Evolutionary conservation across 1,140 invertebrate species (phyloP).

Genomic region (Euborellia annulipes): DNA sequence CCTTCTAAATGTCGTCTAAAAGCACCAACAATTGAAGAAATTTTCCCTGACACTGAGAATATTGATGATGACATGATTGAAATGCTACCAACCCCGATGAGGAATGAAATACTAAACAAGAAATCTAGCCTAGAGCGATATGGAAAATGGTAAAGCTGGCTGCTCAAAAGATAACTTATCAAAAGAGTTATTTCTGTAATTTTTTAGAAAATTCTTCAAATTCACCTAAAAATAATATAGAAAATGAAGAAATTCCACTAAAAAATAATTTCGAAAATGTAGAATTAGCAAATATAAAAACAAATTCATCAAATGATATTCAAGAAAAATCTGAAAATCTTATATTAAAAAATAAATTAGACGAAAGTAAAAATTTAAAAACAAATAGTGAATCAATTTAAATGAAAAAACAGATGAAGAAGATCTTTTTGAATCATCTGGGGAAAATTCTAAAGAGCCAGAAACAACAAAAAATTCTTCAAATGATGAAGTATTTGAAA

Average conservation of each 20-base stretch:
- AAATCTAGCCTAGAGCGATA: neutral
- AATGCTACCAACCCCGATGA: neutral
- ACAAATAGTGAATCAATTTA: conserved; percentile 22
- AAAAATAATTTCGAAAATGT: neutral
- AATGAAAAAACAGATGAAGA: conserved; percentile 17
- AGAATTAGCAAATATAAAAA: neutral
- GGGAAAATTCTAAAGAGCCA: neutral
- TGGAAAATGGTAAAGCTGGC: neutral
- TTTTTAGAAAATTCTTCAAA: neutral
- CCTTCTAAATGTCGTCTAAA: neutral
- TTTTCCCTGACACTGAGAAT: no score
- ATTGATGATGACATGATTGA: neutral
- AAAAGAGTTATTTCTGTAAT: neutral
- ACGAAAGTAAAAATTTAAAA: conserved; percentile 3
- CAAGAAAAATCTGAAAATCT: neutral
- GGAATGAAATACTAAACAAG: neutral
- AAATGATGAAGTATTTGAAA: conserved; percentile 20
- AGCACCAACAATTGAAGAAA: neutral
- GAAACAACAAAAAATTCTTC: neutral
- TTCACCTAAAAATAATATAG: neutral
- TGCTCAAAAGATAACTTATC: neutral
- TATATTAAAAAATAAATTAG: neutral
- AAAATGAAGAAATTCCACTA: neutral
- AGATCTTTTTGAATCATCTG: neutral
- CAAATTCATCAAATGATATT: neutral